phyloP scores from a whole-genome alignment of 1,140 invertebrate species.

The Ruditapes philippinarum region DNA sequence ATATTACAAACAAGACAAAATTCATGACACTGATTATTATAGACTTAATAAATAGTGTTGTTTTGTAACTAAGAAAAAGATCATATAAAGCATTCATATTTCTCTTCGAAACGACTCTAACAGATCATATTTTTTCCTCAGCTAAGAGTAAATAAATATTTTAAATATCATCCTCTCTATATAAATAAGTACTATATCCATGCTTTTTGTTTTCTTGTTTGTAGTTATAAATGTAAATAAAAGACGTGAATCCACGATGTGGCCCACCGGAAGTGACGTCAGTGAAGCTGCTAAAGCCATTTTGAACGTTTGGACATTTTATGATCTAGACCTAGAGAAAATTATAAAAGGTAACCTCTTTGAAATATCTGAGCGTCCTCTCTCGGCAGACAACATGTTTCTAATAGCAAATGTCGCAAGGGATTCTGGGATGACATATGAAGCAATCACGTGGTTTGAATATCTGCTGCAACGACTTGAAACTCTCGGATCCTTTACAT shows the following conservation, averaged over 20 bases:
- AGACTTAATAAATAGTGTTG: no score
- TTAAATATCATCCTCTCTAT: no score
- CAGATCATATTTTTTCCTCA: no score
- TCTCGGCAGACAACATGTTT: slow-evolving; percentile 47
- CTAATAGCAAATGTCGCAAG: slow-evolving; percentile 44
- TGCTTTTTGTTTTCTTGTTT: background rate
- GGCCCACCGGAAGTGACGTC: slow-evolving; percentile 42
- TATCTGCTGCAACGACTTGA: slow-evolving; percentile 21
- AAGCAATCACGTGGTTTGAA: slow-evolving; percentile 62
- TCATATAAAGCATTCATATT: no score
- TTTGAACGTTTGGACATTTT: slow-evolving; percentile 55
- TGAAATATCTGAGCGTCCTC: background rate
- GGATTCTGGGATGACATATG: slow-evolving; percentile 43
- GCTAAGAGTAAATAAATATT: no score
- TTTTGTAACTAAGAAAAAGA: no score
- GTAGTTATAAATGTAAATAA: slow-evolving; percentile 43
- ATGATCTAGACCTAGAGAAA: slow-evolving; percentile 48
- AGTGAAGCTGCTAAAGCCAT: slow-evolving; percentile 38
- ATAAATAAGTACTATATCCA: no score
- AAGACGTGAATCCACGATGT: background rate
- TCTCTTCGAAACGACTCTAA: no score
- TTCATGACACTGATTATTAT: no score
- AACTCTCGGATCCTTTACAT: background rate
- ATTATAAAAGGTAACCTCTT: background rate
- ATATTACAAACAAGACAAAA: no score